Evolutionary conservation across 2,797 vertebrate species (phyloP).

Genomic region (Gobionotothen gibberifrons): DNA sequence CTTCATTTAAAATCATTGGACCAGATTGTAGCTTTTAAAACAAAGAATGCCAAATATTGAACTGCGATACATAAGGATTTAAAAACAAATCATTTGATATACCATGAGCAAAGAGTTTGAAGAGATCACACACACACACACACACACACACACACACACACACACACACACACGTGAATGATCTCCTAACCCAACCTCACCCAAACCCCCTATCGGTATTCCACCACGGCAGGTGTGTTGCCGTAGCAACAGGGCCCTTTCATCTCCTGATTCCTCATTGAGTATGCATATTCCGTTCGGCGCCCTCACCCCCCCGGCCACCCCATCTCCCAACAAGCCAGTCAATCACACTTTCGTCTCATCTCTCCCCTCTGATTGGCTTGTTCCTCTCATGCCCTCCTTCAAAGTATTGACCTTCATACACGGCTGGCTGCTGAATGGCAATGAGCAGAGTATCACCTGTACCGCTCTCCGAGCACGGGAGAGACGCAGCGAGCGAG

Average conservation of each 20-base stretch:
- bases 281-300: conserved; percentile 76
- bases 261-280: conserved; percentile 73
- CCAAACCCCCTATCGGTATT: conserved; percentile 53
- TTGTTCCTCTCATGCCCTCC: conserved; percentile 67
- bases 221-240: conserved; percentile 76
- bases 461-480: conserved; percentile 42
- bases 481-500: conserved; percentile 15
- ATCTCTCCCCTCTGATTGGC: conserved; percentile 76
- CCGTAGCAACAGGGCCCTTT: conserved; percentile 78
- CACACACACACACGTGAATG: conserved; percentile 11
- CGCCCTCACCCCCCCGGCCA: conserved; percentile 14
- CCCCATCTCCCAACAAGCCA: conserved; percentile 29
- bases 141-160: conserved; percentile 21
- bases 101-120: neutral
- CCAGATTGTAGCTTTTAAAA: neutral
- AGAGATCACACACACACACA: conserved; percentile 21
- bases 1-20: neutral
- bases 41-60: neutral
- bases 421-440: conserved; percentile 61
- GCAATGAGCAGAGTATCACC: conserved; percentile 73
- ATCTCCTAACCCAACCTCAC: conserved; percentile 28
- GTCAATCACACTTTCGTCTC: conserved; percentile 78
- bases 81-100: neutral
- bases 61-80: neutral
- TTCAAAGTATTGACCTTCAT: conserved; percentile 79